Evolutionary conservation across 1,140 invertebrate species (phyloP).

Genomic region (Trachelipus rathkii): DNA sequence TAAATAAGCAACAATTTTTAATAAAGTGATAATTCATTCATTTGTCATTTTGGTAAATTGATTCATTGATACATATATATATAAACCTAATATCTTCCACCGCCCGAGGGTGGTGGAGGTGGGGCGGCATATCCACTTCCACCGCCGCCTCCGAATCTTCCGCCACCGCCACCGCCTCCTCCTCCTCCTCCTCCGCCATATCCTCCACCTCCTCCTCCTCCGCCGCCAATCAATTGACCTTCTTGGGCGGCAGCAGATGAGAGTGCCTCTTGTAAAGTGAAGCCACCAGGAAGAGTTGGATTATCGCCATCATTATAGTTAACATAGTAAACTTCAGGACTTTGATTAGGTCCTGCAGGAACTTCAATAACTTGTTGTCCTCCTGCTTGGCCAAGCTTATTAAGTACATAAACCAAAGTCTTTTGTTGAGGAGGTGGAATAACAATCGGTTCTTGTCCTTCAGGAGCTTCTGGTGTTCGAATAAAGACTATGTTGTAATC

Average conservation of each 20-base stretch:
- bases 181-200: neutral
- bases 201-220: neutral
- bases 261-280: slow-evolving; percentile 21
- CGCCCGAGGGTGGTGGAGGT: neutral
- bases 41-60: too few species aligned
- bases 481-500: slow-evolving; percentile 29
- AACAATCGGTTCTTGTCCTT: slow-evolving; percentile 23
- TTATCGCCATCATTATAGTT: slow-evolving; percentile 31
- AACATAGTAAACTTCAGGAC: slow-evolving; percentile 23
- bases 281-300: slow-evolving; percentile 22
- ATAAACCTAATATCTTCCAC: too few species aligned
- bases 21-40: too few species aligned
- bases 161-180: neutral
- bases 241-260: slow-evolving; percentile 9
- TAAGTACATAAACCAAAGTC: slow-evolving; percentile 26
- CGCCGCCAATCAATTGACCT: slow-evolving; percentile 4
- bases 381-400: neutral
- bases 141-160: neutral
- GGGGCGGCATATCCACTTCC: neutral
- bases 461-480: slow-evolving; percentile 7
- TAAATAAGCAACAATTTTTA: too few species aligned
- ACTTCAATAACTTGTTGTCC: slow-evolving; percentile 26
- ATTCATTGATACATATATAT: too few species aligned
- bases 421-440: slow-evolving; percentile 27
- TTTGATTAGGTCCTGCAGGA: slow-evolving; percentile 19